Base-by-base conservation (phyloP, 2,113 vertebrate species). In the Albula glossodonta region DNA sequence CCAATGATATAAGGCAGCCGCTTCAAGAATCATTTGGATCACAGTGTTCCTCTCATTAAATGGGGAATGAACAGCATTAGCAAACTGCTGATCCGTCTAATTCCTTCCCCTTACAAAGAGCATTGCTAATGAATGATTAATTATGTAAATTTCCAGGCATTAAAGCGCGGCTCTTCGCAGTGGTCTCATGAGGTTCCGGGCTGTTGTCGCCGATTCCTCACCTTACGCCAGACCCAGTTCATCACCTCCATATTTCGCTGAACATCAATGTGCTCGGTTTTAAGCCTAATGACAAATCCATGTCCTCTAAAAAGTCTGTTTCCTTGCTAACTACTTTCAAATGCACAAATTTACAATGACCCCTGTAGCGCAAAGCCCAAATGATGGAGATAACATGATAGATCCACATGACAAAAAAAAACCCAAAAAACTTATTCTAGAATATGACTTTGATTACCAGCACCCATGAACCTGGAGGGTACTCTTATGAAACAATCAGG, bases 31-130 rank as follows among this genome's bases (percentile, higher is more conserved):
- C 48, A 63, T 80, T 81, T 50, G 11, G 80, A 50, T 66, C 78
- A 80, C 48, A 63, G 57, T 66, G 78, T 80, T 85, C 84, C 57
- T 80, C 41, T 80, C 31, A 51, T 85, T 85, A 85, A 63, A 57
- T 19, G 19, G 53, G 31, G 74, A 57, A 80, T n/a, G n/a, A 63
- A 50, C 41, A 66, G 48, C 56, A 13, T 85, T 74, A 15, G 78
- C 19, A 66, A 22, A 80, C 78, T 66, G 48, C 78, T 85, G 78
- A 85, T 22, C 48, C 57, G 9, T 79, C 31, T 85, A 19, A 60
- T 85, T 79, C 19, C 74, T 81, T 48, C 60, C 78, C 41, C 25
- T 80, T 50, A 13, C 48, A 63, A 79, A 85, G 78, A 31, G 57
- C 74, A 79, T 60, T 19, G 52, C 56, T 63, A 81, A 81, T 81